Conservation (phyloP, 2,113 vertebrate species). For the Gallinago undulata region DNA sequence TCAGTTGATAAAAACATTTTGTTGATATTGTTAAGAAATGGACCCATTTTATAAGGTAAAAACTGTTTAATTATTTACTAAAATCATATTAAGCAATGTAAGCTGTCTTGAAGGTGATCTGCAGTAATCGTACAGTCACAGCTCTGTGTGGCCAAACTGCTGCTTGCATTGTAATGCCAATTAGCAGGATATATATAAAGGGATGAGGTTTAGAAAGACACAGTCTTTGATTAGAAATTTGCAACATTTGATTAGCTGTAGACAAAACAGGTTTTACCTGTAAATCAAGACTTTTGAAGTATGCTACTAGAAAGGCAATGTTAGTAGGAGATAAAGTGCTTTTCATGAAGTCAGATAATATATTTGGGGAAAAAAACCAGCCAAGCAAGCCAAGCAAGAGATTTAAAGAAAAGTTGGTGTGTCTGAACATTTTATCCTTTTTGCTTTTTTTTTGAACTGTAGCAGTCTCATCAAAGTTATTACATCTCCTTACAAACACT, state of each 20-base stretch:
- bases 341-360: neutral
- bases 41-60: neutral
- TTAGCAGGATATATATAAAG: neutral
- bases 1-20: neutral
- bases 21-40: neutral
- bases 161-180: neutral
- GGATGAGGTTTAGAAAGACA: neutral
- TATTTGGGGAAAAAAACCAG: neutral
- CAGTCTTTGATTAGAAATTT: neutral
- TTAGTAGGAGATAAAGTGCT: neutral
- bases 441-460: neutral
- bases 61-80: neutral
- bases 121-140: neutral
- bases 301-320: rapidly evolving
- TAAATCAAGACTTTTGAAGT: neutral
- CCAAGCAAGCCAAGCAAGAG: neutral
- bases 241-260: neutral
- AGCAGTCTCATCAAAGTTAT: neutral
- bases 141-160: neutral
- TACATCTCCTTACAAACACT: neutral
- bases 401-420: neutral
- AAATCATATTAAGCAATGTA: neutral
- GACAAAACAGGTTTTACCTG: neutral
- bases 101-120: neutral
- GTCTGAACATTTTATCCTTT: neutral